Evolutionary conservation across 2,113 vertebrate species (phyloP).

Genomic region (Dicerorhinus sumatrensis): DNA sequence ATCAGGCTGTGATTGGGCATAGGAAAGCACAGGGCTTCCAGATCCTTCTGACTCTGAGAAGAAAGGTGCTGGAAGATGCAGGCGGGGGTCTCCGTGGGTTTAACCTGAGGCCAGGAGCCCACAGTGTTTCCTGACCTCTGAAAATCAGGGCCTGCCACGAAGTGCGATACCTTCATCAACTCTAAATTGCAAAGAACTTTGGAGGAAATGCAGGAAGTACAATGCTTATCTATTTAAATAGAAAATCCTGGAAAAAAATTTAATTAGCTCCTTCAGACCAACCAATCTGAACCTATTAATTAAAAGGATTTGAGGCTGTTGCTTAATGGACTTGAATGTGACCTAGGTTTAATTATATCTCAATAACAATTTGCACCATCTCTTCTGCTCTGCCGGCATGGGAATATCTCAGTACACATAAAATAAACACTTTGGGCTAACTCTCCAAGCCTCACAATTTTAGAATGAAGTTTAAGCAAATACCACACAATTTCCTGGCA

Average conservation of each 20-base stretch:
- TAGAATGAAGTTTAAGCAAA: slow-evolving; percentile 60
- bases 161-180: not conserved
- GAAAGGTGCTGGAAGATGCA: not conserved
- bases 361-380: slow-evolving; percentile 63
- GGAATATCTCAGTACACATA: slow-evolving; percentile 42
- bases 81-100: not conserved
- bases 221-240: slow-evolving; percentile 53
- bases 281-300: slow-evolving; percentile 83
- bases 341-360: slow-evolving; percentile 76
- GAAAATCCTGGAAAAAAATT: slow-evolving; percentile 68
- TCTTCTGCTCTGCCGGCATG: slow-evolving; percentile 7
- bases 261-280: slow-evolving; percentile 81
- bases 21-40: not conserved
- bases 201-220: slow-evolving; percentile 7
- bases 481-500: slow-evolving; percentile 45
- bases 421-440: slow-evolving; percentile 40
- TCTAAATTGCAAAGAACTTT: slow-evolving; percentile 40
- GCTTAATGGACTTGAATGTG: slow-evolving; percentile 74
- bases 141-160: slow-evolving; percentile 44
- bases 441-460: slow-evolving; percentile 46
- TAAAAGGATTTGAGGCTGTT: slow-evolving; percentile 81
- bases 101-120: not conserved
- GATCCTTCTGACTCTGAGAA: not conserved
- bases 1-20: not conserved
- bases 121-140: not conserved